Percentiles rank a stretch among this genome's conserved stretches.
Conservation (phyloP, 1,140 invertebrate species). For the Cyrtorhinus lividipennis region DNA sequence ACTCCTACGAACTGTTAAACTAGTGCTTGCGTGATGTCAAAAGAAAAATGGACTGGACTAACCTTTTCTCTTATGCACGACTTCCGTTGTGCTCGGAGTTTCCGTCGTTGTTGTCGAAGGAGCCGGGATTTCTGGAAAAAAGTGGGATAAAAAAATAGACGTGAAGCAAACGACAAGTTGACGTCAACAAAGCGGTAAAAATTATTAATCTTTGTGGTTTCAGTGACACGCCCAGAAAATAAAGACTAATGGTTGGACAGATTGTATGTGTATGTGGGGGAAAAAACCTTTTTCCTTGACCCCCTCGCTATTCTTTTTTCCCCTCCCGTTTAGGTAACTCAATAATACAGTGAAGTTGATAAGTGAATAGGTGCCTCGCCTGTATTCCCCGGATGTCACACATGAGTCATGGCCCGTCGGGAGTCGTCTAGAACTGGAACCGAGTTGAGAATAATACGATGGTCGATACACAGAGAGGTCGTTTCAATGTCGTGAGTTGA, state of each 20-base stretch:
- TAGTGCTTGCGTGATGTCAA: too few species aligned
- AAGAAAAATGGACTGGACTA: too few species aligned
- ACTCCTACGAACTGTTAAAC: too few species aligned
- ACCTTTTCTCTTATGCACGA: conserved; percentile 16
- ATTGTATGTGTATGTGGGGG: not conserved
- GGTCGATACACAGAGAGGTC: too few species aligned
- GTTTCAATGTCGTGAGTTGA: too few species aligned
- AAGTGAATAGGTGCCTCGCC: conserved; percentile 1
- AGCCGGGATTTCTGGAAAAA: conserved; percentile 19
- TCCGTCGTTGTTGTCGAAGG: conserved; percentile 20
- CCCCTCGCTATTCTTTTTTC: not conserved
- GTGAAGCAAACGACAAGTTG: too few species aligned
- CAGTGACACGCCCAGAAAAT: not conserved
- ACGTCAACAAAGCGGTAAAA: too few species aligned
- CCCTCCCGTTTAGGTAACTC: too few species aligned
- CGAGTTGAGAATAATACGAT: too few species aligned
- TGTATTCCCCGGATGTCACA: too few species aligned
- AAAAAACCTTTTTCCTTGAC: not conserved
- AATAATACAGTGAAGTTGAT: not conserved
- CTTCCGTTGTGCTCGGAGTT: conserved; percentile 19
- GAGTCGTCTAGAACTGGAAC: too few species aligned
- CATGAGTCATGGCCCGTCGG: too few species aligned
- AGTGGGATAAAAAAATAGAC: not conserved
- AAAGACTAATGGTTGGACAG: not conserved
- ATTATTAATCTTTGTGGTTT: conserved; percentile 2